A percentile compares a stretch with the other conserved stretches of the same genome.
Conservation (phyloP, 2,113 vertebrate species). For the Chaetura pelagica region DNA sequence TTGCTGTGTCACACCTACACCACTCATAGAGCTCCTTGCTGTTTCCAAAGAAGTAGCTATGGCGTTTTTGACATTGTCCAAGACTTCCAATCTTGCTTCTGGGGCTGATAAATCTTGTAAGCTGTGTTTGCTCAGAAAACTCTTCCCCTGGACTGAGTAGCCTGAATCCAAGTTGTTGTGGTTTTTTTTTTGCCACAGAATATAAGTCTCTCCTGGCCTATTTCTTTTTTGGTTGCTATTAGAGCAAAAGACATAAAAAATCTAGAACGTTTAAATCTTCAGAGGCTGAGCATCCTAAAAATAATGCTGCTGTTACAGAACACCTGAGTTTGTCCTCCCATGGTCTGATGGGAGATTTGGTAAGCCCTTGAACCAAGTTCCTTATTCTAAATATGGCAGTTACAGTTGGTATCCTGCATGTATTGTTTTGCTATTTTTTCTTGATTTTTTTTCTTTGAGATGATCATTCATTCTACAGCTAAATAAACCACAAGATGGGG, state of each 20-base stretch:
- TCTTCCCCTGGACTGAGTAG: background rate
- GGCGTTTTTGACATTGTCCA: background rate
- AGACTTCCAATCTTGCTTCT: background rate
- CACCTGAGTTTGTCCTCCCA: background rate
- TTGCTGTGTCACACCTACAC: background rate
- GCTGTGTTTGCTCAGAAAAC: background rate
- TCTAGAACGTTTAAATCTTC: background rate
- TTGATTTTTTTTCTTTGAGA: background rate
- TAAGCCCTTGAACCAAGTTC: background rate
- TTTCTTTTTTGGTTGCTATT: background rate
- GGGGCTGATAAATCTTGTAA: background rate
- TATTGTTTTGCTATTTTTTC: background rate
- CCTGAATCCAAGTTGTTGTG: background rate
- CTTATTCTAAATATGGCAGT: background rate
- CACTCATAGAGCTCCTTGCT: background rate
- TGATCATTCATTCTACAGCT: background rate
- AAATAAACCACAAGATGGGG: slow-evolving; percentile 59
- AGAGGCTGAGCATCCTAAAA: background rate
- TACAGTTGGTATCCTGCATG: background rate
- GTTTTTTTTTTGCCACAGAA: background rate
- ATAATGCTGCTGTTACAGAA: background rate
- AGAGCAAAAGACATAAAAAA: background rate
- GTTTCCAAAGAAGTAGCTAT: background rate
- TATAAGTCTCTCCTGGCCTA: background rate
- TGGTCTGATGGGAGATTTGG: background rate